A percentile compares a stretch with the other conserved stretches of the same genome.
These are phyloP conservation scores for Phyllotis vaccarum DNA, from an alignment of 2,797 vertebrate genomes.

Conservation along the genomic window DNA sequence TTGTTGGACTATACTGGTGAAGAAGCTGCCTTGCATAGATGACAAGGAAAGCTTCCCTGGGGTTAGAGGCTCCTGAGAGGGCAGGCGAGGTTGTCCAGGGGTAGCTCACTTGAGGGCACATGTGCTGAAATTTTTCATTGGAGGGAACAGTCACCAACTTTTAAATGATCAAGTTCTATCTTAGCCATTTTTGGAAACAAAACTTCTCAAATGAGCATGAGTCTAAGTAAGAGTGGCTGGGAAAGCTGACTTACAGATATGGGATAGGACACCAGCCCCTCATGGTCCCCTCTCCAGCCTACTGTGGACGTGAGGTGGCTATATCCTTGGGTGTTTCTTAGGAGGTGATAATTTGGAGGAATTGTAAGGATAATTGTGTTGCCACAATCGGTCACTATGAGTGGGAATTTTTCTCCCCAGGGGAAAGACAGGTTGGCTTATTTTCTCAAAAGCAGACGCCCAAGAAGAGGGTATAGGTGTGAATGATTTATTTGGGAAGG, in stretches of 20 bases:
- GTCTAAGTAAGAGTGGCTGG: neutral
- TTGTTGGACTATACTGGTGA: neutral
- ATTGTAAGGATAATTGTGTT: neutral
- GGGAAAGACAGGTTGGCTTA: neutral
- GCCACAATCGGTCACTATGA: neutral
- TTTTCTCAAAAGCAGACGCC: neutral
- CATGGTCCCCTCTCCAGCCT: neutral
- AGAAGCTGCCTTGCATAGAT: neutral
- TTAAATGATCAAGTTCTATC: neutral
- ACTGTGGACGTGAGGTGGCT: neutral
- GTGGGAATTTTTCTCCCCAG: neutral
- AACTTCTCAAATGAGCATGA: neutral
- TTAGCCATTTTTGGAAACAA: constrained; percentile 6
- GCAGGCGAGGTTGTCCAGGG: neutral
- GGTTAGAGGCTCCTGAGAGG: neutral
- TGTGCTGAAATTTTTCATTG: neutral
- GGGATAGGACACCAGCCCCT: neutral
- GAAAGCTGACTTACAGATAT: neutral
- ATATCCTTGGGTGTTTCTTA: neutral
- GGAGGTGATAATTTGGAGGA: neutral
- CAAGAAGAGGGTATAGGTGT: neutral
- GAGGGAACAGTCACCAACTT: neutral
- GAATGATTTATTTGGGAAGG: neutral
- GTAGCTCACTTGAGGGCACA: neutral
- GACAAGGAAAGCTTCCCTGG: neutral